Conservation (phyloP, 2,797 vertebrate species). For the Triplophysa bombifrons region DNA sequence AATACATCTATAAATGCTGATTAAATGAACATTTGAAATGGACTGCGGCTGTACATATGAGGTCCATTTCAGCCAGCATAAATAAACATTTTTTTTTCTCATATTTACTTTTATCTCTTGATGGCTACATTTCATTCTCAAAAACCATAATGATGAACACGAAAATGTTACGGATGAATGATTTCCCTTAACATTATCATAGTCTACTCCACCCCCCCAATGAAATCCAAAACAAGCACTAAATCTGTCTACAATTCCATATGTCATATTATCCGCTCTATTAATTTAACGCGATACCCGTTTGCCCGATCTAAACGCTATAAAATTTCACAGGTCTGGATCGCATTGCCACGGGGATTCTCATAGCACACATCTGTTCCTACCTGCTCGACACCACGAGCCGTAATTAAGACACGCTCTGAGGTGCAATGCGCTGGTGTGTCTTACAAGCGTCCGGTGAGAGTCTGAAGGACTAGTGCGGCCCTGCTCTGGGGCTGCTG, state of each 20-base stretch:
- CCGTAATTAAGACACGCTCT: constrained; percentile 23
- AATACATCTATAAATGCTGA: no score
- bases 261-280: constrained; percentile 31
- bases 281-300: constrained; percentile 35
- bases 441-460: not conserved
- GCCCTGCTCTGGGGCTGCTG: constrained; percentile 19
- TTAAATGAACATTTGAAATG: no score
- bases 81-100: no score
- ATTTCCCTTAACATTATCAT: not conserved
- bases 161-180: not conserved
- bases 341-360: constrained; percentile 27
- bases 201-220: no score
- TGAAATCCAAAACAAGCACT: constrained; percentile 19
- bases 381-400: constrained; percentile 1
- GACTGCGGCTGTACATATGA: no score
- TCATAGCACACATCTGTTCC: constrained; percentile 20
- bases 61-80: no score
- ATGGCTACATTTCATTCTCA: not conserved
- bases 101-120: not conserved
- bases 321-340: constrained; percentile 33
- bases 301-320: constrained; percentile 32
- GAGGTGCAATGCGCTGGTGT: constrained; percentile 22
- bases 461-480: constrained; percentile 30
- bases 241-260: constrained; percentile 28
- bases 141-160: not conserved